phyloP scores from a whole-genome alignment of 2,797 vertebrate species.

The Cryptoprocta ferox region DNA sequence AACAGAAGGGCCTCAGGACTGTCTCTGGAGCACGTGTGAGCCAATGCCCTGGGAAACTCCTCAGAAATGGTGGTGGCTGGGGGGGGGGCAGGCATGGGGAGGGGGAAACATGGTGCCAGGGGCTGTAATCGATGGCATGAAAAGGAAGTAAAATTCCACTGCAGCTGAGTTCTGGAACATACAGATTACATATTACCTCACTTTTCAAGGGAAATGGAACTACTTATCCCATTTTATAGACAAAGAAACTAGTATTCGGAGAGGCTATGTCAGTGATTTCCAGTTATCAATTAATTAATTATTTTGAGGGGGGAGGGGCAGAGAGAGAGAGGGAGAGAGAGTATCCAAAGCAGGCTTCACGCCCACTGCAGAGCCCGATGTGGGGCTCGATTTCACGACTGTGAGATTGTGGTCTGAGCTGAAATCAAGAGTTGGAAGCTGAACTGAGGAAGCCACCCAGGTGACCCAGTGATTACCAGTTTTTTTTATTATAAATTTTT shows the following conservation, averaged over 20 bases:
- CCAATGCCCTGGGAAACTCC: background rate
- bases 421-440: too few relatives aligned
- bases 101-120: too few relatives aligned
- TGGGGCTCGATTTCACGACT: too few relatives aligned
- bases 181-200: background rate
- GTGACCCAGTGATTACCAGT: too few relatives aligned
- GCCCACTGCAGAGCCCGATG: too few relatives aligned
- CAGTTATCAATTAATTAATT: background rate
- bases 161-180: background rate
- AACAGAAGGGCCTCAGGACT: background rate
- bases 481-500: too few relatives aligned
- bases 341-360: too few relatives aligned
- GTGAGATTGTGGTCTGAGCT: too few relatives aligned
- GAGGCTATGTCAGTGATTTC: background rate
- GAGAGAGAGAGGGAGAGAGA: too few relatives aligned
- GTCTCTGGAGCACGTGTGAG: background rate
- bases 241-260: background rate
- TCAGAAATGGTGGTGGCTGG: background rate
- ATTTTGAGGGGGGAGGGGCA: too few relatives aligned
- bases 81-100: too few relatives aligned
- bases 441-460: too few relatives aligned
- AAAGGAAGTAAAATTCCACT: background rate
- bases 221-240: background rate
- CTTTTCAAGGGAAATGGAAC: background rate
- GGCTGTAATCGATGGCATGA: background rate